A percentile compares a stretch with the other conserved stretches of the same genome.
Evolutionary conservation across 2,888 invertebrate genomes (phyloP).

Genomic region (Drosophila yooni): DNA sequence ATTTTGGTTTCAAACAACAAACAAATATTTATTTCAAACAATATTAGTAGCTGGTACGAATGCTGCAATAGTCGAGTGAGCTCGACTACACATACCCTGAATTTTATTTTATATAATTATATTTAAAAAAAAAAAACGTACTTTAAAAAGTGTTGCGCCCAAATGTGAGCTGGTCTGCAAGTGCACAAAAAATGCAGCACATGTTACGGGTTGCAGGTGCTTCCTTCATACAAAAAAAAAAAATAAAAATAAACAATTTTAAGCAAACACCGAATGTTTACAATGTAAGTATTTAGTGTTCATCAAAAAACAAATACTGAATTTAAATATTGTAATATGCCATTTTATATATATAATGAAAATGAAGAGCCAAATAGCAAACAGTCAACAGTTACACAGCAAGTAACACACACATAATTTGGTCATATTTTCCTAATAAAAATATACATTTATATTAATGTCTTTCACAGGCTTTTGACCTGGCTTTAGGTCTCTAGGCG

Average conservation of each 20-base stretch:
- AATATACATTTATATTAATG: neutral
- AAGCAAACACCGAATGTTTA: neutral
- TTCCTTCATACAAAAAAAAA: neutral
- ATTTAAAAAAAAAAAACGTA: too few species aligned
- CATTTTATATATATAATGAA: neutral
- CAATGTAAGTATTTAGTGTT: neutral
- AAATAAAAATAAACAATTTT: too few species aligned
- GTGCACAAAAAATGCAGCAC: neutral
- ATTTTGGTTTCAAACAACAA: neutral
- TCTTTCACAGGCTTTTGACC: neutral
- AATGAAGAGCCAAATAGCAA: neutral
- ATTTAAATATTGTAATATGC: neutral
- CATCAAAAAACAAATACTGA: neutral
- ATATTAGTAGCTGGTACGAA: neutral
- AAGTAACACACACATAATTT: neutral
- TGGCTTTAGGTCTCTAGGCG: too few species aligned
- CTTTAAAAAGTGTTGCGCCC: neutral
- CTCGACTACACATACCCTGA: neutral
- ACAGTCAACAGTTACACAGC: neutral
- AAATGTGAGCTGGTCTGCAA: too few species aligned
- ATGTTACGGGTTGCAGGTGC: neutral
- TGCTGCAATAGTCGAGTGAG: neutral
- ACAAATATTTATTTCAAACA: neutral
- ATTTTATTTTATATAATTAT: too few species aligned
- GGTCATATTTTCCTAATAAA: neutral